Evolutionary conservation across 2,797 vertebrate species (phyloP).

Genomic region (Lepilemur ruficaudatus): DNA sequence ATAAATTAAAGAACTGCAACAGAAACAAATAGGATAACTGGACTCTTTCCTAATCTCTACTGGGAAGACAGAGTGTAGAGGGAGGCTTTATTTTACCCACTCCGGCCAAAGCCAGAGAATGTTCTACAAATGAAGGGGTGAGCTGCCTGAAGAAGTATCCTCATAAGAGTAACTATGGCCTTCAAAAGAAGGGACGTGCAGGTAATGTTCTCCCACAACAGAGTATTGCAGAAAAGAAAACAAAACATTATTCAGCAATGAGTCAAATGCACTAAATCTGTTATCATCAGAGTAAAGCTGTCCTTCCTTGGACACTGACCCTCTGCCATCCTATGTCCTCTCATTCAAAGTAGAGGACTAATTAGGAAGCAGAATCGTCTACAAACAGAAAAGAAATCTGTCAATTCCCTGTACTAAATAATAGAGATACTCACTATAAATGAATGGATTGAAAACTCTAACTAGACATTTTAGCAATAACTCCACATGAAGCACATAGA

Average conservation of each 20-base stretch:
- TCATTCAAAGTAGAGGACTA: neutral
- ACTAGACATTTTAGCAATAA: neutral
- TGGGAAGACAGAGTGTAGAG: neutral
- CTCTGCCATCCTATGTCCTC: neutral
- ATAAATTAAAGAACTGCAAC: neutral
- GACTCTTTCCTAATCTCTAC: neutral
- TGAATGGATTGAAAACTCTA: neutral
- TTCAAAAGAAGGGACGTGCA: neutral
- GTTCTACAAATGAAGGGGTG: neutral
- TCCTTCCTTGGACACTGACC: neutral
- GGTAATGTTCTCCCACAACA: neutral
- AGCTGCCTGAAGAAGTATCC: neutral
- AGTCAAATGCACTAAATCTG: neutral
- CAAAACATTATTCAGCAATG: neutral
- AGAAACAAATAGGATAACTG: neutral
- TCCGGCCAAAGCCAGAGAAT: neutral
- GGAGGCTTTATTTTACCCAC: neutral
- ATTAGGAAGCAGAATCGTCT: neutral
- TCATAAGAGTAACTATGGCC: neutral
- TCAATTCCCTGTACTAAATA: neutral
- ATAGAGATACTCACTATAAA: neutral
- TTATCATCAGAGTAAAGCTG: neutral
- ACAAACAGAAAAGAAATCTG: neutral
- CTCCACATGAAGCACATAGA: neutral
- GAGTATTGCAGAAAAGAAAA: neutral